phyloP scores from a whole-genome alignment of 2,888 invertebrate species.

The Diarsia mendica region DNA sequence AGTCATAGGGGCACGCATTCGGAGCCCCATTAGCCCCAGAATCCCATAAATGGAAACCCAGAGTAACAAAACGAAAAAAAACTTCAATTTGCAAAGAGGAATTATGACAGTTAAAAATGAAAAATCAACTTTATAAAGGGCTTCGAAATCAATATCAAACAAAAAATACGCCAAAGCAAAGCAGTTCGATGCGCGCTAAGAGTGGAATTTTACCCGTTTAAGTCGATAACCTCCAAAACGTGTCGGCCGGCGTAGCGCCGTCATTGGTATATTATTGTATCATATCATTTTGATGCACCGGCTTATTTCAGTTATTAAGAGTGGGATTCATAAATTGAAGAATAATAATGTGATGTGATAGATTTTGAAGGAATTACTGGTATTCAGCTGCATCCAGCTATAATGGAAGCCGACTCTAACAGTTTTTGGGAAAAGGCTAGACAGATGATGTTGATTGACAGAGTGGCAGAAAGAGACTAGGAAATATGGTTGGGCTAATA shows the following conservation, averaged over 20 bases:
- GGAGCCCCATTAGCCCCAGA: no score
- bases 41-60: neutral
- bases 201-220: constrained; percentile 39
- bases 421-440: no score
- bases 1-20: no score
- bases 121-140: neutral
- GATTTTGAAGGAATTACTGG: no score
- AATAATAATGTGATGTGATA: no score
- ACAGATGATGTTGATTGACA: no score
- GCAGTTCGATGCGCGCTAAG: constrained; percentile 1
- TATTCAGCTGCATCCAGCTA: no score
- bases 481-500: no score
- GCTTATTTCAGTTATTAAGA: neutral
- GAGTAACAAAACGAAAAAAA: neutral
- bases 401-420: no score
- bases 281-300: constrained; percentile 1
- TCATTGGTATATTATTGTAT: constrained; percentile 1
- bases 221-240: constrained; percentile 43
- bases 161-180: neutral
- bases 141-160: neutral
- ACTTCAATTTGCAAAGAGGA: neutral
- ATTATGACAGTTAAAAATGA: neutral
- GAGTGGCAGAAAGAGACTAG: no score
- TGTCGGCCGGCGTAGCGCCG: constrained; percentile 7
- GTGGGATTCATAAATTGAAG: neutral